A percentile compares a stretch with the other conserved stretches of the same genome.
These are phyloP conservation scores for Epinotia ramella DNA, from an alignment of 2,888 invertebrate genomes.

Conservation along the genomic window DNA sequence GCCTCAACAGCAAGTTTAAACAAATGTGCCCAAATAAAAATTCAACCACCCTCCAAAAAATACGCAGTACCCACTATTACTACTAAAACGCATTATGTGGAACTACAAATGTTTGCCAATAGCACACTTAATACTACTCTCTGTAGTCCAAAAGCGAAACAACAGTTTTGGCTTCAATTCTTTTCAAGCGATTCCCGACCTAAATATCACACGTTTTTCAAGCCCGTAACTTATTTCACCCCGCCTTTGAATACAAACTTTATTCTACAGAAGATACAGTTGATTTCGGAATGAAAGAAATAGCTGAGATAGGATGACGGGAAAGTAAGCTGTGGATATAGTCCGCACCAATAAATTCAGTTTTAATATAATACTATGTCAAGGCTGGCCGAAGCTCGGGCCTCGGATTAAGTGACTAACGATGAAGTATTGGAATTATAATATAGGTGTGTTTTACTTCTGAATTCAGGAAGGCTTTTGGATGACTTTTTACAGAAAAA, in stretches of 20 bases:
- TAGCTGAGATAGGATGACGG: not conserved
- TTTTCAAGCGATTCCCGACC: conserved; percentile 30
- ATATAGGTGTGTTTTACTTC: not conserved
- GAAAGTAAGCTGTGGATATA: not conserved
- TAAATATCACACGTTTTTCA: conserved; percentile 15
- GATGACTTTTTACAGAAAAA: too few species aligned
- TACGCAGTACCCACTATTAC: conserved; percentile 9
- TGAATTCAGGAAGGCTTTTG: not conserved
- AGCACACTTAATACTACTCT: conserved; percentile 8
- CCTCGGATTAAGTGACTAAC: conserved; percentile 33
- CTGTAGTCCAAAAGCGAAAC: conserved; percentile 6
- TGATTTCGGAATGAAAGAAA: not conserved
- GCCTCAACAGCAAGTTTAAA: not conserved
- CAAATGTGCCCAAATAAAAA: not conserved
- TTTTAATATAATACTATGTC: conserved; percentile 43
- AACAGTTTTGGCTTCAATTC: conserved; percentile 27
- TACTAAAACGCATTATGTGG: conserved; percentile 17
- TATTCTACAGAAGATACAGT: not conserved
- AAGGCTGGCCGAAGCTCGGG: conserved; percentile 20
- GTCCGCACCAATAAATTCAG: conserved; percentile 41
- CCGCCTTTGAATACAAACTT: not conserved
- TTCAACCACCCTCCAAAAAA: conserved; percentile 3
- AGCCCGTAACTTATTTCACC: not conserved
- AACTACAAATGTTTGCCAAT: conserved; percentile 5
- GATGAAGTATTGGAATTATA: conserved; percentile 3